phyloP scores from a whole-genome alignment of 2,888 invertebrate genomes.

The Orthosia gracilis region DNA sequence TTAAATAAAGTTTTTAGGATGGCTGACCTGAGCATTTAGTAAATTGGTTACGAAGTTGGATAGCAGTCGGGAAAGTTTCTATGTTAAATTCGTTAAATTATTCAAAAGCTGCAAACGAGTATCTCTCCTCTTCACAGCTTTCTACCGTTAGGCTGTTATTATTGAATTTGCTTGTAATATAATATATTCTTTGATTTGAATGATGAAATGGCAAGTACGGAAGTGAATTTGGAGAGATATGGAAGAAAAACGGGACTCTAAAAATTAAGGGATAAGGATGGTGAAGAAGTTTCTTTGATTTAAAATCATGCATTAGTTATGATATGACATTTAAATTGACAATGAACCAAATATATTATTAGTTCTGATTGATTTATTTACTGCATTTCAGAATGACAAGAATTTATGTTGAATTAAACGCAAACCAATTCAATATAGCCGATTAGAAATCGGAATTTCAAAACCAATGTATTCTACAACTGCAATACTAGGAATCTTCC shows the following conservation, averaged over 20 bases:
- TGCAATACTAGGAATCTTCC: conserved; percentile 7
- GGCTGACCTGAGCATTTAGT: conserved; percentile 40
- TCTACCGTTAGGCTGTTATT: conserved; percentile 60
- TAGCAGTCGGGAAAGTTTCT: conserved; percentile 61
- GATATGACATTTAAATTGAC: not conserved
- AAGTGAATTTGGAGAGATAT: not conserved
- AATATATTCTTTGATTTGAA: conserved; percentile 8
- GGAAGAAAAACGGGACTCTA: not conserved
- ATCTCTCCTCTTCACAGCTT: conserved; percentile 66
- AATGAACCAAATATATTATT: not conserved
- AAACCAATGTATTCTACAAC: conserved; percentile 6
- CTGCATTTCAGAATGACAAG: not conserved
- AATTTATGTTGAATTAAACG: not conserved
- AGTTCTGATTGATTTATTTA: not conserved
- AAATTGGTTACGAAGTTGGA: conserved; percentile 50
- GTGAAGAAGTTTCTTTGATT: not conserved
- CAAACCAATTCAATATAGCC: not conserved
- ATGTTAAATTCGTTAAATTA: conserved; percentile 59
- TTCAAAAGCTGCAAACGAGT: conserved; percentile 67
- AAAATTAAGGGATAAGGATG: not conserved
- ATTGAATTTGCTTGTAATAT: conserved; percentile 36
- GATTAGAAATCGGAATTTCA: conserved; percentile 7
- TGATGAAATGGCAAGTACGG: not conserved
- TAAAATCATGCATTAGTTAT: not conserved
- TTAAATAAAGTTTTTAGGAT: conserved; percentile 18